These are phyloP conservation scores for Apis florea DNA, from an alignment of 1,140 invertebrate genomes.

Conservation along the genomic window DNA sequence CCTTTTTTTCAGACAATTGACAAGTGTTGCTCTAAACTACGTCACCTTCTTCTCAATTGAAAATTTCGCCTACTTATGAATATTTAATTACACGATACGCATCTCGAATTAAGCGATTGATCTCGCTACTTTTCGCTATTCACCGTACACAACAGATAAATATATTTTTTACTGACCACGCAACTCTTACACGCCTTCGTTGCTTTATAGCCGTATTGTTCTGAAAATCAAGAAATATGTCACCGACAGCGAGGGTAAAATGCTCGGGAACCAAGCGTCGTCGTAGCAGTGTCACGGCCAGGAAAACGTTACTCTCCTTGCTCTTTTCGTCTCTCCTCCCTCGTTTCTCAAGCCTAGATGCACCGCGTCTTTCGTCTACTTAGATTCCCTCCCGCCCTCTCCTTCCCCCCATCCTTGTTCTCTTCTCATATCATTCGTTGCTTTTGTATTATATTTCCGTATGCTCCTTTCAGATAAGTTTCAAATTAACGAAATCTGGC, in stretches of 20 bases:
- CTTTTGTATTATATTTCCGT: conserved; percentile 13
- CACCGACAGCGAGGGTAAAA: conserved; percentile 77
- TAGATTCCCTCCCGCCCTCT: not conserved
- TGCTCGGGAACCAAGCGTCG: conserved; percentile 69
- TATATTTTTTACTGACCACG: conserved; percentile 56
- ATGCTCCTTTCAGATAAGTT: not conserved
- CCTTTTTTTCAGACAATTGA: no score
- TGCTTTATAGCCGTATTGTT: conserved; percentile 78
- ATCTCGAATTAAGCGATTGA: conserved; percentile 66
- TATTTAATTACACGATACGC: conserved; percentile 56
- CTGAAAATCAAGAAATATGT: conserved; percentile 80
- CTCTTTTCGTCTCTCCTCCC: conserved; percentile 41
- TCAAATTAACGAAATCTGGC: not conserved
- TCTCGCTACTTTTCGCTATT: conserved; percentile 51
- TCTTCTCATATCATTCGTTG: not conserved
- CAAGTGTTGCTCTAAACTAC: no score
- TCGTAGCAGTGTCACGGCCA: conserved; percentile 74
- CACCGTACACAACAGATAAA: conserved; percentile 50
- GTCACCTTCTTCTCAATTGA: no score
- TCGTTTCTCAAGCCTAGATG: conserved; percentile 34
- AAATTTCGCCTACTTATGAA: no score
- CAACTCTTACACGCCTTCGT: conserved; percentile 63
- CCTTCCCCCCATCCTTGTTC: not conserved
- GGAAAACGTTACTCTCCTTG: conserved; percentile 72
- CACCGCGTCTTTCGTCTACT: conserved; percentile 31